A percentile compares a stretch with the other conserved stretches of the same genome.
These are phyloP conservation scores for Danaus chrysippus DNA, from an alignment of 2,888 invertebrate species.

Conservation along the genomic window DNA sequence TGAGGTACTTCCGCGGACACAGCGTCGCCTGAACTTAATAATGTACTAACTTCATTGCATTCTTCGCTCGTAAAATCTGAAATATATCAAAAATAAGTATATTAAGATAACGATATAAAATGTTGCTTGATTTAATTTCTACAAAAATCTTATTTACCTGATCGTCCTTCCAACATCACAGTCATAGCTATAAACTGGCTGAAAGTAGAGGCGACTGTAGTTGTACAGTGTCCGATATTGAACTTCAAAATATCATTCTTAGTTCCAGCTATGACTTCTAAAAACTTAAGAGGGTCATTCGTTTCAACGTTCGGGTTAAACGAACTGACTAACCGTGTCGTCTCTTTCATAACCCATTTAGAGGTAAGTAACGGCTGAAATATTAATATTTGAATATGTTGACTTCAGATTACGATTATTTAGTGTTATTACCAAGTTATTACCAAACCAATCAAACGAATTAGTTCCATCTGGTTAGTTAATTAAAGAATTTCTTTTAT, in stretches of 20 bases:
- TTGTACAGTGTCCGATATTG: constrained; percentile 59
- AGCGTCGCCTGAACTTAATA: constrained; percentile 85
- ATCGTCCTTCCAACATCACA: constrained; percentile 69
- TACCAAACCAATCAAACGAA: too few species aligned
- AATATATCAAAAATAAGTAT: constrained; percentile 33
- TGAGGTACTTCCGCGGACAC: constrained; percentile 87
- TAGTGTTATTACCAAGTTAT: neutral
- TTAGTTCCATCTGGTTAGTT: too few species aligned
- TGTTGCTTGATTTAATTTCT: too few species aligned
- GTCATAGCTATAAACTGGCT: constrained; percentile 78
- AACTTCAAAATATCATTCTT: constrained; percentile 41
- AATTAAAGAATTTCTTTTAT: too few species aligned
- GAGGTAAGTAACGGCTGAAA: constrained; percentile 50
- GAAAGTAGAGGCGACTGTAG: constrained; percentile 69
- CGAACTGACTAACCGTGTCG: constrained; percentile 45
- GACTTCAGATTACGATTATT: neutral
- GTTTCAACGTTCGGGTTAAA: constrained; percentile 49
- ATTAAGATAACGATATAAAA: too few species aligned
- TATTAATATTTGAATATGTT: neutral
- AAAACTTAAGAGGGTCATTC: constrained; percentile 43
- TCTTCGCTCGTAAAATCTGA: constrained; percentile 81
- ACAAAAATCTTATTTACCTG: constrained; percentile 49
- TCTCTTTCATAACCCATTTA: constrained; percentile 45
- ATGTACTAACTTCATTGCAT: constrained; percentile 82
- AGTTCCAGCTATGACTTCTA: constrained; percentile 48